These are phyloP conservation scores for Crotalus horridus DNA, from an alignment of 2,113 vertebrate species.

Conservation along the genomic window DNA sequence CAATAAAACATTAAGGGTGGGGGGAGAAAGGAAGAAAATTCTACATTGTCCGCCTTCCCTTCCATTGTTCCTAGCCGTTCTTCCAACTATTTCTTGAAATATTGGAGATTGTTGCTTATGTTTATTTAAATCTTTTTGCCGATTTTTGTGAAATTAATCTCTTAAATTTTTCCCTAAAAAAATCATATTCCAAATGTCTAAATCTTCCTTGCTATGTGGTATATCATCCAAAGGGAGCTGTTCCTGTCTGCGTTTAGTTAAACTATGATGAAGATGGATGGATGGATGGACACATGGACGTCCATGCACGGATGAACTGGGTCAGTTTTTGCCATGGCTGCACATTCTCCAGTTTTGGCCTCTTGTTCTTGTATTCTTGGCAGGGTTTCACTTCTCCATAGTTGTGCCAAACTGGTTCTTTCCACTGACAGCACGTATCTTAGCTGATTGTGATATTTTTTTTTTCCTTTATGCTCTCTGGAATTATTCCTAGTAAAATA, in stretches of 20 bases:
- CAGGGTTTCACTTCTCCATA: too few species aligned
- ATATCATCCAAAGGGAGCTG: neutral
- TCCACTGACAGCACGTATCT: too few species aligned
- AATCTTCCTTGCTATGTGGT: too few species aligned
- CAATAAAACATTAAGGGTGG: neutral
- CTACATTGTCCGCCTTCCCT: neutral
- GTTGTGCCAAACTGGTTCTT: too few species aligned
- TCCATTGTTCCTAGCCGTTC: neutral
- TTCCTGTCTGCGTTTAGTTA: neutral
- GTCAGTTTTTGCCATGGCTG: neutral
- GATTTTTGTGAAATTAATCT: neutral
- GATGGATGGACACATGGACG: too few species aligned
- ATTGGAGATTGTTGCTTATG: neutral
- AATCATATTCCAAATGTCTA: neutral
- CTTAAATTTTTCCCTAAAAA: neutral
- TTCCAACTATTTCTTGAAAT: neutral
- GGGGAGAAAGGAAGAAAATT: neutral
- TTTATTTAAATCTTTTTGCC: neutral
- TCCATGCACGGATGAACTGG: neutral
- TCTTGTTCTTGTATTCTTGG: neutral
- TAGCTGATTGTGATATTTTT: too few species aligned
- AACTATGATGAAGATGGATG: neutral
- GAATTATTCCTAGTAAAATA: too few species aligned
- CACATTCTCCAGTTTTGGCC: neutral
- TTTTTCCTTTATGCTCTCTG: too few species aligned